Evolutionary conservation across 2,888 invertebrate species (phyloP).

Genomic region (Lasioglossum leucozonium): DNA sequence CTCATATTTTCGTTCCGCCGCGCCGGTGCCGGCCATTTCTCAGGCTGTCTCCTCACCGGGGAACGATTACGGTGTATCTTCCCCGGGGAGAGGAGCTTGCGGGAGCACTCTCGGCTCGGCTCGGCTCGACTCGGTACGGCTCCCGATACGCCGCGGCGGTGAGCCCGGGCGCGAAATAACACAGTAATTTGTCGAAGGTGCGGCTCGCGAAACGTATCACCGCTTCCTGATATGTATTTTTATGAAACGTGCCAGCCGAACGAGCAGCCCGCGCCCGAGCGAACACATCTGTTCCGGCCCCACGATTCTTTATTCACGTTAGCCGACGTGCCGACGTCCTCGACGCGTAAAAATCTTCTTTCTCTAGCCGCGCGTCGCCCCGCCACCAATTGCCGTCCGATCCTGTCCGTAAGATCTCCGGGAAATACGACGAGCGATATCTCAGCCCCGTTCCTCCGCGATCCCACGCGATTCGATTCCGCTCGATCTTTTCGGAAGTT

Average conservation of each 20-base stretch:
- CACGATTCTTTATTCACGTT: conserved; percentile 62
- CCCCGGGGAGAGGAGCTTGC: neutral
- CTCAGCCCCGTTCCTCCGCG: conserved; percentile 39
- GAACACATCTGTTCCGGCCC: conserved; percentile 33
- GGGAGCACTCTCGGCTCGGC: neutral
- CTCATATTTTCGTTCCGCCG: conserved; percentile 42
- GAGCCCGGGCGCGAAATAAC: conserved; percentile 49
- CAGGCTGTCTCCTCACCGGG: conserved; percentile 39
- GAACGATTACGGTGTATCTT: conserved; percentile 54
- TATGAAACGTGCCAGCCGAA: conserved; percentile 28
- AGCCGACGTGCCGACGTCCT: conserved; percentile 42
- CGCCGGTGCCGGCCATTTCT: conserved; percentile 31
- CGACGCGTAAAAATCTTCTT: conserved; percentile 59
- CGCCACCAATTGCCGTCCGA: conserved; percentile 26
- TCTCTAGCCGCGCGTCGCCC: conserved; percentile 19
- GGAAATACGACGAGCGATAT: conserved; percentile 65
- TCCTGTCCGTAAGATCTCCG: conserved; percentile 47
- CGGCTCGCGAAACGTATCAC: conserved; percentile 34
- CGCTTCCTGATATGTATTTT: conserved; percentile 33
- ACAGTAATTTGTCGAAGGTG: conserved; percentile 66
- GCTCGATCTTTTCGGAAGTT: neutral
- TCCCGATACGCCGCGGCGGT: neutral
- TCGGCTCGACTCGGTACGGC: neutral
- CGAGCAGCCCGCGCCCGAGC: neutral
- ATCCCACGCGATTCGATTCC: conserved; percentile 47